Base-by-base conservation (phyloP, 2,113 vertebrate species). In the Amphilophus citrinellus region DNA sequence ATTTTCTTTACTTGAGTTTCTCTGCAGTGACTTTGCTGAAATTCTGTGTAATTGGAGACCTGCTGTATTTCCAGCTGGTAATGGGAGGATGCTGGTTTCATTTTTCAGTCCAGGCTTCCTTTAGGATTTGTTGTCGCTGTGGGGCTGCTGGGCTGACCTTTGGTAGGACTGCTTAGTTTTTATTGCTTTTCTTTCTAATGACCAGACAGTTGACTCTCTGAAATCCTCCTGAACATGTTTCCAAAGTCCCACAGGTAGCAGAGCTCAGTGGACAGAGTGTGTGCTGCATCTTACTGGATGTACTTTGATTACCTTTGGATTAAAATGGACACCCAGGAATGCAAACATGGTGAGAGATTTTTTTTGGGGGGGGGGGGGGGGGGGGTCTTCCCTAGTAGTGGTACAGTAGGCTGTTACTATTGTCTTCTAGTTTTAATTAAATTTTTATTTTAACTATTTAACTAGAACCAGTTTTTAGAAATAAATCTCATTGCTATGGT, bases 261-360 rank as follows among this genome's bases (percentile, higher is more conserved):
- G 61, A 79, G n/a, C 75, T 85, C 53, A 78, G 62, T 77, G 61
- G 58, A 22, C 58, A 79, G 22, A 75, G 77, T 83, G 58, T 39
- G 76, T 88, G 61, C 13, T 79, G 13, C 75, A 42, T 61, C 22
- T 81, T 80, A 73, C 66, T 76, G 22, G 47, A 9, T 88, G 63
- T 87, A 89, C 73, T 77, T 56, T 85, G 18, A 77, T 83, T 82
- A 82, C 58, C 76, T 85, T 76, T 79, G 66, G 30, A 61, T 71
- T 62, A 61, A 90, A 77, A 94, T 94, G 91, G 83, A 93, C 59
- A 63, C 75, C 53, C 53, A 77, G 76, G 78, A 87, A 83, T 86
- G 44, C 83, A 87, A 77, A 88, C 35, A 82, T 83, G 90, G 88
- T 94, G 87, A 94, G 93, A 87, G n/a, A 22, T 81, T 82, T 44